These are phyloP conservation scores for Sciurus niger DNA, from an alignment of 2,113 vertebrate species.

Conservation along the genomic window DNA sequence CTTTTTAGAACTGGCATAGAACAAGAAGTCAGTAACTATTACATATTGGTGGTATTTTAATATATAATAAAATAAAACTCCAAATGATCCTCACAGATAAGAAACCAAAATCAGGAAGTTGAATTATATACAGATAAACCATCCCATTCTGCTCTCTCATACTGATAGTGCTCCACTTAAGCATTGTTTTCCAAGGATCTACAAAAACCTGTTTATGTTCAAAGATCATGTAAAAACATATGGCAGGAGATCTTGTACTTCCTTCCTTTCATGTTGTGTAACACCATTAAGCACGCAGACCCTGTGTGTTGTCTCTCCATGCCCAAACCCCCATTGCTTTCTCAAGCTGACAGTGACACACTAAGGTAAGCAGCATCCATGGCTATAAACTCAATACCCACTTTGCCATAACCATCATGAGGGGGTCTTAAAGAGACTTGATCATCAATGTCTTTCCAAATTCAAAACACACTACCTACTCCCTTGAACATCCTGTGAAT, in stretches of 20 bases:
- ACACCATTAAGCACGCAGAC: background rate
- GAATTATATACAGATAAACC: background rate
- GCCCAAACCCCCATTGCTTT: background rate
- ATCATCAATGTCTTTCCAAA: background rate
- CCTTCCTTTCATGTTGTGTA: background rate
- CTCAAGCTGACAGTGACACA: background rate
- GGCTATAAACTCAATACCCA: background rate
- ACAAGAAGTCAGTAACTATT: slow-evolving; percentile 12
- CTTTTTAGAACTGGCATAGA: background rate
- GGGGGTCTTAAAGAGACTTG: background rate
- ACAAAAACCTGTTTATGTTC: background rate
- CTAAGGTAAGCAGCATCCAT: background rate
- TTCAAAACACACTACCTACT: background rate
- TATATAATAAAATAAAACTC: slow-evolving; percentile 23
- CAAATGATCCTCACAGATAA: background rate
- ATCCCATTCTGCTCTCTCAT: background rate
- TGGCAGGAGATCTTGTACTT: background rate
- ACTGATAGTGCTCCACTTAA: background rate
- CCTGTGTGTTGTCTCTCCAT: background rate
- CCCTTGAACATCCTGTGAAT: background rate
- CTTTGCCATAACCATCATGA: background rate
- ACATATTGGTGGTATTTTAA: background rate
- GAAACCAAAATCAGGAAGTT: slow-evolving; percentile 39
- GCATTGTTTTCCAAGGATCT: background rate
- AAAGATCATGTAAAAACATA: slow-evolving; percentile 24